phyloP scores from a whole-genome alignment of 2,888 invertebrate genomes.

The Rapana venosa region DNA sequence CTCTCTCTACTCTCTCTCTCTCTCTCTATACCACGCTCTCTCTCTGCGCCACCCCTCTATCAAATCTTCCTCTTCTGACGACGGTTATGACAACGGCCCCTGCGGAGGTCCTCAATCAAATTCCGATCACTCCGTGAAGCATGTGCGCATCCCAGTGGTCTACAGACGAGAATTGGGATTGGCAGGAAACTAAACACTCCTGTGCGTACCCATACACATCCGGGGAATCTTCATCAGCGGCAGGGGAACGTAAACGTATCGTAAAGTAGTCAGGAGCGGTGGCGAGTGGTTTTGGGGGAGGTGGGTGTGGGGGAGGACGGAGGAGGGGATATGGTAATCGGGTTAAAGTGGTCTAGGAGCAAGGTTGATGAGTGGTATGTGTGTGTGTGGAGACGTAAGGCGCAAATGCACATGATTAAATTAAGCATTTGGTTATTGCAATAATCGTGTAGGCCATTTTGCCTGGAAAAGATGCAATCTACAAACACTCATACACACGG shows the following conservation, averaged over 20 bases:
- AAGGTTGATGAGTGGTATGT: neutral
- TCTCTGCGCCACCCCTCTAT: neutral
- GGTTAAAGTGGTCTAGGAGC: neutral
- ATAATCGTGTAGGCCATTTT: no score
- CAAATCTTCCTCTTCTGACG: neutral
- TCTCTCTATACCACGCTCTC: neutral
- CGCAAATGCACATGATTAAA: no score
- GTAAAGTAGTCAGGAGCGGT: neutral
- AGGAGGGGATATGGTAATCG: neutral
- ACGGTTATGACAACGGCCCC: neutral
- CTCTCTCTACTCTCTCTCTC: no score
- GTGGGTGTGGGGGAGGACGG: neutral
- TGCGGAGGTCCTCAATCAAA: neutral
- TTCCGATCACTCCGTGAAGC: neutral
- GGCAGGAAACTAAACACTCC: neutral
- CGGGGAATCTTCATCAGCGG: no score
- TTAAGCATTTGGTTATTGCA: no score
- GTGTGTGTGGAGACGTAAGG: no score
- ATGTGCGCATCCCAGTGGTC: neutral
- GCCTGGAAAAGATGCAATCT: no score
- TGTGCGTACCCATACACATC: neutral
- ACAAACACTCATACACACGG: no score
- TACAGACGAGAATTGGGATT: neutral
- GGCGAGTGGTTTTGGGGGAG: neutral
- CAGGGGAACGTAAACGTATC: neutral